phyloP scores from a whole-genome alignment of 2,888 invertebrate species.

The Galerucella pusilla region DNA sequence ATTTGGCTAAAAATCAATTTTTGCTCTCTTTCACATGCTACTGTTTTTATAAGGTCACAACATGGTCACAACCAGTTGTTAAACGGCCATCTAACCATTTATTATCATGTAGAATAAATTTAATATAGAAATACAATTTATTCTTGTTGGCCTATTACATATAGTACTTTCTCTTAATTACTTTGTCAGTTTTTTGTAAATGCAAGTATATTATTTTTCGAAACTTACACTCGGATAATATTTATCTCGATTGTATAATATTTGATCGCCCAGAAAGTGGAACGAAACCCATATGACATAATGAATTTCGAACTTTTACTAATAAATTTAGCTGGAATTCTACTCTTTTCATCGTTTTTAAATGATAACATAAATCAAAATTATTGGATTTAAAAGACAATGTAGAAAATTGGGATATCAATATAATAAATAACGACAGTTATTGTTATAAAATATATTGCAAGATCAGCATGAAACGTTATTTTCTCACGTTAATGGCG shows the following conservation, averaged over 20 bases:
- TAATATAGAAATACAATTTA: not conserved
- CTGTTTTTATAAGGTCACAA: too few species aligned
- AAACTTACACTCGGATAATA: slow-evolving; percentile 30
- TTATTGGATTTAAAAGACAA: too few species aligned
- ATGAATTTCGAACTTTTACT: slow-evolving; percentile 37
- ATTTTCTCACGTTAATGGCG: too few species aligned
- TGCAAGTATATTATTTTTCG: slow-evolving; percentile 32
- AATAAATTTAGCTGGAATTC: slow-evolving; percentile 19
- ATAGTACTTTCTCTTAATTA: slow-evolving; percentile 35
- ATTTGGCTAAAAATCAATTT: too few species aligned
- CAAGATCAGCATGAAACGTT: too few species aligned
- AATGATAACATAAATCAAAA: too few species aligned
- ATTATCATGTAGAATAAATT: not conserved
- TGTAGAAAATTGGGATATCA: too few species aligned
- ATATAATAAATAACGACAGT: too few species aligned
- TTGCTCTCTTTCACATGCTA: too few species aligned
- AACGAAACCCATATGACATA: slow-evolving; percentile 38
- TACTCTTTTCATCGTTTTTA: too few species aligned
- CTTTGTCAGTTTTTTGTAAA: slow-evolving; percentile 28
- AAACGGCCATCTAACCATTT: not conserved
- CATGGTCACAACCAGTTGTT: not conserved
- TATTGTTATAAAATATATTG: too few species aligned
- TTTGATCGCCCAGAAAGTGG: slow-evolving; percentile 38
- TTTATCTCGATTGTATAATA: slow-evolving; percentile 39
- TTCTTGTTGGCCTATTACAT: not conserved